Evolutionary conservation across 2,888 invertebrate species (phyloP), one percentile per base, ranked within the genome.

Genomic region (Hecatera dysodea): DNA sequence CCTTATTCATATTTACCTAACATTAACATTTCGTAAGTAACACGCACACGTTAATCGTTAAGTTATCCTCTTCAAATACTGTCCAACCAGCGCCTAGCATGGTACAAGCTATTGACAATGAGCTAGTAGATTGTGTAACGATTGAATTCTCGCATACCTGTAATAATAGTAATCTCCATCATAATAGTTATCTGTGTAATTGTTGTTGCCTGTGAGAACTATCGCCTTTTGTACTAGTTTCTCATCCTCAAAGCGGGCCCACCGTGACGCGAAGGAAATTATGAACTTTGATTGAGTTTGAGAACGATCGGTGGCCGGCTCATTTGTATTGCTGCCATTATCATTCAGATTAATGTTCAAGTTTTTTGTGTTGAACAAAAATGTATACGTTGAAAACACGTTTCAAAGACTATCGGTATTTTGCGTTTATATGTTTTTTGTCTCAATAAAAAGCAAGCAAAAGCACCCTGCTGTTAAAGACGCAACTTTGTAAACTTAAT

Each of bases 91-190:
- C 39, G 39, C 8, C 9, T 33, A 33, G 33, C 50, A 50, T 11
- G 46, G 36, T 9, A 22, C 15, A 46, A 75, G n/a, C 53, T 65
- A 67, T 67, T 42, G 60, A 70, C 56, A 53, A 56, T 42, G 67
- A 81, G 61, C 76, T 79, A 46, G 83, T 72, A 67, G 64, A 61
- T 65, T 50, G 67, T 36, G 52, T 48, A 81, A 64, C 68, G 61
- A 72, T 66, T 74, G 52, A 62, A 67, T 62, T 71, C 62, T 66
- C 71, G 66, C 63, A 44, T 63, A 24, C 62, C 60, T 29, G 29
- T 44, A 50, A 63, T 63, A 55, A 63, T 48, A 52, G 52, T 42
- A 42, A 53, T 62, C 24, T 50, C 29, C 44, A 60, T 69, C 55
- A 60, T 48, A 63, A 66, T 78, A 69, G 78, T 61, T 63, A 70